Percentiles rank a stretch among this genome's conserved stretches.
Evolutionary conservation across 2,888 invertebrate genomes (phyloP).

Genomic region (Ariolimax columbianus): DNA sequence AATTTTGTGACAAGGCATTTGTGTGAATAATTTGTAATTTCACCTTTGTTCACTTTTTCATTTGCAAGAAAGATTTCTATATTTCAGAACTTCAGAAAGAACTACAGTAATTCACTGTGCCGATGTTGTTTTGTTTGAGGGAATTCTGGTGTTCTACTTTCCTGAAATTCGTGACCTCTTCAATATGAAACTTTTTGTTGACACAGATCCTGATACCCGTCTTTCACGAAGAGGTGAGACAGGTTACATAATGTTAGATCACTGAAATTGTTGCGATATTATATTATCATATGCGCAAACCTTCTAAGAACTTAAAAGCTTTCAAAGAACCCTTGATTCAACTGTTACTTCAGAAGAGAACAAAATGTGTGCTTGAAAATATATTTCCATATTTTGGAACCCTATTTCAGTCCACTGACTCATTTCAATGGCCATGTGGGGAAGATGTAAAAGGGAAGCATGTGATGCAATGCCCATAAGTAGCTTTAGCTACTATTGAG

Average conservation of each 20-base stretch:
- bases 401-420: no score
- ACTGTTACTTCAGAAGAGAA: no score
- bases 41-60: neutral
- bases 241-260: neutral
- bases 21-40: no score
- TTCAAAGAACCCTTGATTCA: no score
- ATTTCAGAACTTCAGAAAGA: conserved; percentile 35
- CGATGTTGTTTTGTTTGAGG: conserved; percentile 97
- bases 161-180: conserved; percentile 95
- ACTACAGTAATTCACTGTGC: conserved; percentile 89
- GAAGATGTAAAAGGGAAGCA: no score
- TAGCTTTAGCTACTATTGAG: no score
- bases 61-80: conserved; percentile 11
- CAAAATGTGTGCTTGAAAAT: no score
- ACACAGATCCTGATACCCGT: conserved; percentile 98
- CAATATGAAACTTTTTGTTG: conserved; percentile 99
- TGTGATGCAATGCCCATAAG: no score
- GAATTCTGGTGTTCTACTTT: conserved; percentile 98
- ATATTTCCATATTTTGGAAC: no score
- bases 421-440: no score
- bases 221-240: conserved; percentile 92
- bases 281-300: neutral
- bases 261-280: neutral
- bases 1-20: no score
- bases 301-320: no score